Evolutionary conservation across 1,140 invertebrate species (phyloP), one percentile per base, ranked within the genome.

Genomic region (Luehdorfia chinensis): DNA sequence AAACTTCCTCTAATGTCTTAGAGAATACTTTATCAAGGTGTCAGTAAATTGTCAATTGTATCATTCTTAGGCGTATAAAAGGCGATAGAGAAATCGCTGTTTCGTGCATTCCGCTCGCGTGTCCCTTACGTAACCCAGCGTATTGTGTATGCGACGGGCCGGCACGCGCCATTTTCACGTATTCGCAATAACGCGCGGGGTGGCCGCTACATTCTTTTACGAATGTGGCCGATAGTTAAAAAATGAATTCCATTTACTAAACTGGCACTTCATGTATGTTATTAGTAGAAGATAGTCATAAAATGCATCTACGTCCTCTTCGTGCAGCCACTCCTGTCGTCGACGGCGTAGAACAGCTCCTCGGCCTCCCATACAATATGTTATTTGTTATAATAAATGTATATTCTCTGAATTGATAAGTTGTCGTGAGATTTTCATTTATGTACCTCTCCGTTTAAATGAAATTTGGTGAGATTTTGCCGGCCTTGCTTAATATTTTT

Each of bases 71-170:
- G 31, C 23, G 55, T 62, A 62, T 66, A 60, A 69, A 63, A 63
- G 59, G 59, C 58, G 65, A 68, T 60, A 69, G 66, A 66, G 66
- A 69, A 69, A 69, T 69, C 66, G 66, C 46, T 31, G 45, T 58
- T 66, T 48, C 50, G 55, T 52, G 39, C 57, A 69, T 69, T 69
- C 66, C 50, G 53, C 34, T 27, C 66, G 66, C 62, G 66, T 46
- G 46, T 43, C 45, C 28, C 55, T 69, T 69, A 69, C 63, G 66
- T 69, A 69, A 69, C 51, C 51, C 21, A 14, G 34, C 19, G 54
- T 63, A 64, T 62, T 69, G 65, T 65, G 62, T 58, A 63, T 59
- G 58, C 51, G 27, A 44, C 43, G 53, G 51, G 50, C 21, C 33
- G 52, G 57, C 65, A 61, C 61, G 59, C 52, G 58, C 55, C 60